A percentile compares a stretch with the other conserved stretches of the same genome.
Evolutionary conservation across 1,140 invertebrate genomes (phyloP).

Genomic region (Mesaphorura yosii): DNA sequence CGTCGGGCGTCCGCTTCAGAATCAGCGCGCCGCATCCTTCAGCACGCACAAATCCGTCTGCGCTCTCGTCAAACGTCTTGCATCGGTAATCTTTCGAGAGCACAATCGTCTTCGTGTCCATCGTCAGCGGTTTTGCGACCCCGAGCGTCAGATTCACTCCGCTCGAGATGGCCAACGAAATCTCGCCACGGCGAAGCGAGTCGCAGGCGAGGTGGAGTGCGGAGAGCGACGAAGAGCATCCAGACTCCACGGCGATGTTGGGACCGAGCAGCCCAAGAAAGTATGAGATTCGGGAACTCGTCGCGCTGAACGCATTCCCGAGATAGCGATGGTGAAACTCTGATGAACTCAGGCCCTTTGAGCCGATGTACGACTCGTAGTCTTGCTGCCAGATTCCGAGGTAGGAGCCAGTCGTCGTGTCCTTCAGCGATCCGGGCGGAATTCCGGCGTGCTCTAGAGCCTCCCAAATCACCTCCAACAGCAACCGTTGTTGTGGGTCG

Average conservation of each 20-base stretch:
- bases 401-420: not conserved
- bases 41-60: constrained; percentile 3
- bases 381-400: constrained; percentile 9
- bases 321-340: constrained; percentile 15
- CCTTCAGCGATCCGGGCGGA: constrained; percentile 1
- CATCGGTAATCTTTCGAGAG: constrained; percentile 12
- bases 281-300: constrained; percentile 12
- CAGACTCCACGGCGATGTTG: constrained; percentile 16
- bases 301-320: constrained; percentile 23
- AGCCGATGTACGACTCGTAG: constrained; percentile 5
- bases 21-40: constrained; percentile 14
- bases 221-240: constrained; percentile 17
- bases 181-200: constrained; percentile 8
- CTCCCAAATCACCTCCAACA: constrained; percentile 50
- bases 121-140: constrained; percentile 7
- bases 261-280: constrained; percentile 21
- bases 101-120: constrained; percentile 2
- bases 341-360: not conserved
- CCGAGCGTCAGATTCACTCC: constrained; percentile 20
- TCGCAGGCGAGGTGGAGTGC: constrained; percentile 21
- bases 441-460: constrained; percentile 42
- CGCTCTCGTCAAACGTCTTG: constrained; percentile 11
- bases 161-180: constrained; percentile 7
- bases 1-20: constrained; percentile 12
- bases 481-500: constrained; percentile 49